Evolutionary conservation across 2,113 vertebrate species (phyloP).

Genomic region (Pachypanchax playfairii): DNA sequence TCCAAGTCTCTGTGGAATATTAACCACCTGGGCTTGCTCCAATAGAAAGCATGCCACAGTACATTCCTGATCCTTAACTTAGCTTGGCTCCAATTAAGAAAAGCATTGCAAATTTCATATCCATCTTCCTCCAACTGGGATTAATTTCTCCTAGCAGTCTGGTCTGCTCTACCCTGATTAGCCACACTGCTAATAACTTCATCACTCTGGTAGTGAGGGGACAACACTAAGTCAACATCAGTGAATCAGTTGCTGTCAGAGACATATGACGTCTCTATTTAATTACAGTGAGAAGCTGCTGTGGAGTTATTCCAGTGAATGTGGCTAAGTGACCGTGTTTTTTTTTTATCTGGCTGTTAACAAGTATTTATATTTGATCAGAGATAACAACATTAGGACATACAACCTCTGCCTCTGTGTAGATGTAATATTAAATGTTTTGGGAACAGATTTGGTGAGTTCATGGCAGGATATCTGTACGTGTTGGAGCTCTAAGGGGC

Average conservation of each 20-base stretch:
- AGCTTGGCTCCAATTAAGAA: conserved; percentile 60
- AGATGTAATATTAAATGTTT: conserved; percentile 51
- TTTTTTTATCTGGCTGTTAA: conserved; percentile 58
- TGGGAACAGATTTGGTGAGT: conserved; percentile 49
- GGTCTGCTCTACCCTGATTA: conserved; percentile 47
- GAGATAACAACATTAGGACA: conserved; percentile 57
- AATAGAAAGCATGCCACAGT: conserved; percentile 52
- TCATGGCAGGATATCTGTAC: conserved; percentile 60
- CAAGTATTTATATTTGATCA: conserved; percentile 65
- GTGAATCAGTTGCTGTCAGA: conserved; percentile 58
- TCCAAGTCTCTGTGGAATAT: conserved; percentile 48
- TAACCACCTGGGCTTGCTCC: conserved; percentile 57
- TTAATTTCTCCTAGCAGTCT: conserved; percentile 39
- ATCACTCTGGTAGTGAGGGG: conserved; percentile 47
- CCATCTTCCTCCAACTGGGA: conserved; percentile 51
- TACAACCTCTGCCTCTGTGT: conserved; percentile 33
- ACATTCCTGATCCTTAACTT: conserved; percentile 50
- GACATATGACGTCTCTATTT: conserved; percentile 50
- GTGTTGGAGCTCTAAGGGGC: conserved; percentile 11
- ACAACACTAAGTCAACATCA: conserved; percentile 61
- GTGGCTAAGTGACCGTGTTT: conserved; percentile 37
- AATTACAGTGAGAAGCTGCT: conserved; percentile 51
- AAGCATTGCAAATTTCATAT: conserved; percentile 48
- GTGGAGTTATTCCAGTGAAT: conserved; percentile 48
- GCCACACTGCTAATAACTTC: conserved; percentile 57